Evolutionary conservation across 2,797 vertebrate genomes (phyloP).

Genomic region (Capromys pilorides): DNA sequence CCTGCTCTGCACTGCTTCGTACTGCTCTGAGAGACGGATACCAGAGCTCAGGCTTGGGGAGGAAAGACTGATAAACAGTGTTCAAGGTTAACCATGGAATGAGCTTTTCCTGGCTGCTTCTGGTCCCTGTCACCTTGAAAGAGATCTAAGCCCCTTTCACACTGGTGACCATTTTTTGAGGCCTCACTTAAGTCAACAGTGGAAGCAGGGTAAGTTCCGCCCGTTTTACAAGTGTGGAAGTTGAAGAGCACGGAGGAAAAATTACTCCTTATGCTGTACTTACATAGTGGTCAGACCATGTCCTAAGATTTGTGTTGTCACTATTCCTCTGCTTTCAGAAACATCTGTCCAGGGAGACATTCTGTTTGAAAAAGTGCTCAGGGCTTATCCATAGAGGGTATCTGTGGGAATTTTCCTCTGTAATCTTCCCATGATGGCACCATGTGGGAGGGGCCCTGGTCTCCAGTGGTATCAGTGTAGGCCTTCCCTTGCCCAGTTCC

Average conservation of each 20-base stretch:
- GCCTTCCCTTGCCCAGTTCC: neutral
- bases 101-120: conserved; percentile 27
- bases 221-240: neutral
- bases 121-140: neutral
- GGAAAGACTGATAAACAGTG: conserved; percentile 4
- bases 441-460: neutral
- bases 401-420: neutral
- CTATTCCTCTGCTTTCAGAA: neutral
- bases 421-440: neutral
- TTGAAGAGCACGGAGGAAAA: conserved; percentile 1
- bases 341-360: neutral
- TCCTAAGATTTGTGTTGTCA: neutral
- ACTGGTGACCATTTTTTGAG: neutral
- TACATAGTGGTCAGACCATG: neutral
- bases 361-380: neutral
- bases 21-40: neutral
- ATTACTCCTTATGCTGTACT: neutral
- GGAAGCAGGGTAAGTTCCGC: neutral
- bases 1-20: neutral
- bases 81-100: conserved; percentile 26
- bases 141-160: neutral
- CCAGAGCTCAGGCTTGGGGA: neutral
- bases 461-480: neutral
- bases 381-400: neutral
- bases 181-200: neutral